Conservation (phyloP, 2,113 vertebrate genomes). For the Nycticryphes semicollaris region DNA sequence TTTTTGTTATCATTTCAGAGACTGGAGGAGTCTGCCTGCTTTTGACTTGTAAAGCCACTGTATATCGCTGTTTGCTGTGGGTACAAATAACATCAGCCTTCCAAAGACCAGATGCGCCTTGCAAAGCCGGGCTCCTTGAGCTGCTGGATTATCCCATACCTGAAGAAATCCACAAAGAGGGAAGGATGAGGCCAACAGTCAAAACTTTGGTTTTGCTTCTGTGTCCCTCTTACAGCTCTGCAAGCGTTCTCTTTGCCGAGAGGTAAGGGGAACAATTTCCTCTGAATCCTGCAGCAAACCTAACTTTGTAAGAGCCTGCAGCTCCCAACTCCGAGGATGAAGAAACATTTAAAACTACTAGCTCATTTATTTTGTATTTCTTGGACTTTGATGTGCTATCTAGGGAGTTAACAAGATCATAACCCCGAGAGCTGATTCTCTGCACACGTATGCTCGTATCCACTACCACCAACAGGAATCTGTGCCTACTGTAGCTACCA, state of each 20-base stretch:
- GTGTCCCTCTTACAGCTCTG: neutral
- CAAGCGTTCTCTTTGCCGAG: neutral
- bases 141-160: neutral
- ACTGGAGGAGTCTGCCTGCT: neutral
- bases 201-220: neutral
- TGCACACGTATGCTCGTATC: neutral
- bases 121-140: neutral
- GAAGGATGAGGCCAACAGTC: rapidly evolving
- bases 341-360: neutral
- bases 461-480: neutral
- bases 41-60: neutral
- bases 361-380: neutral
- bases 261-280: neutral
- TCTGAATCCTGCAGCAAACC: neutral
- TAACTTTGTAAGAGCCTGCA: neutral
- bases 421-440: neutral
- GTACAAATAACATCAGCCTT: neutral
- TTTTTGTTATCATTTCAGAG: neutral
- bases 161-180: neutral
- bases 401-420: neutral
- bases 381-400: neutral
- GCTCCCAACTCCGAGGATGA: neutral
- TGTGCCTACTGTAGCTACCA: neutral
- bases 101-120: neutral
- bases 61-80: neutral